Base-by-base conservation (phyloP, 2,888 invertebrate genomes). In the Uloborus plumipes region DNA sequence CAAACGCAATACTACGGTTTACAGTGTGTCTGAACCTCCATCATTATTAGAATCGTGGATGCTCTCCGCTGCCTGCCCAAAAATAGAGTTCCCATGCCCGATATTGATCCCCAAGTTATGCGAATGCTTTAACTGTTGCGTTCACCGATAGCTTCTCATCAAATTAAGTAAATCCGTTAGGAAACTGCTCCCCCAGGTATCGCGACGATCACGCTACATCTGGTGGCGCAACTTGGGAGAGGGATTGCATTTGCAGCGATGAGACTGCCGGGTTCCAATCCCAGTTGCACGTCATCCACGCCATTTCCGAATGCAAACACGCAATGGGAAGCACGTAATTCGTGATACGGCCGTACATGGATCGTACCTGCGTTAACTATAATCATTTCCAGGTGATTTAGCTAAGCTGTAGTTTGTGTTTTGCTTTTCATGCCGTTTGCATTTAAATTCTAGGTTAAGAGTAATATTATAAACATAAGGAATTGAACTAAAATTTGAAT, bases 91-190 rank as follows among this genome's bases (percentile, higher is more conserved):
- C 31, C 51, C 49, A 51, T 53, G 61, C 61, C 62, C 72, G 72
- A 72, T 72, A 72, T 72, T 53, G 72, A 72, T 72, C 72, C 22
- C 31, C 14, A 39, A 39, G 39, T 39, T 39, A 9, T 6, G 39
- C 39, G 39, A 39, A 39, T 39, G 39, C 39, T 39, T 75, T 69
- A 78, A 78, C 77, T 78, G 77, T 71, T 78, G 64, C 77, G 53
- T 61, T 26, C 49, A 55, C 65, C 77, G 62, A 70, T 78, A 78
- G 50, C 66, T 67, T n/a, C 77, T 78, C 71, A 77, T 77, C 77
- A 78, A 71, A 78, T 71, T 71, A 78, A 62, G 70, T 71, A 78
- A 78, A 71, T 78, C 77, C 70, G 22, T 47, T 64, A 61, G 70
- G 55, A 55, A 55, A 55, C 55, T 55, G 18, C 55, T 55, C 55